Evolutionary conservation across 2,888 invertebrate genomes (phyloP).

Genomic region (Bombylius major): DNA sequence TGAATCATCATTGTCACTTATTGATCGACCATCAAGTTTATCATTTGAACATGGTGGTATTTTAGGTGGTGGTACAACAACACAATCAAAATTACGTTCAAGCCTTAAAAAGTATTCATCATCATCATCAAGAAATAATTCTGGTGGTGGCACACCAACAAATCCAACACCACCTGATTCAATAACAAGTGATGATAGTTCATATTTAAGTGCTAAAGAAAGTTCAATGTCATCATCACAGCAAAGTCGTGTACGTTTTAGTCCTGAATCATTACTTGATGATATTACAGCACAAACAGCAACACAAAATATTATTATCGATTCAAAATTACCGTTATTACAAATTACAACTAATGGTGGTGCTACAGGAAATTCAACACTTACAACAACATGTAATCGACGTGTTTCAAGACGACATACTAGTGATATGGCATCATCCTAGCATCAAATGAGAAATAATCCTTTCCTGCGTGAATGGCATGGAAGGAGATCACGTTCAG

Average conservation of each 20-base stretch:
- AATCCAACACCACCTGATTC: slow-evolving; percentile 80
- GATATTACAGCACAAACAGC: slow-evolving; percentile 20
- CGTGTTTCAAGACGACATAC: slow-evolving; percentile 24
- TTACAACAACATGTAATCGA: slow-evolving; percentile 8
- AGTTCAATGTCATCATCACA: slow-evolving; percentile 48
- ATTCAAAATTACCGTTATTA: slow-evolving; percentile 17
- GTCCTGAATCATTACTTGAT: slow-evolving; percentile 59
- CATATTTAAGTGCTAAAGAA: slow-evolving; percentile 76
- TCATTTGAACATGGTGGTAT: slow-evolving; percentile 46
- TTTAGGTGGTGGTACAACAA: slow-evolving; percentile 7
- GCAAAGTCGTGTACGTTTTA: slow-evolving; percentile 62
- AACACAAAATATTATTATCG: slow-evolving; percentile 21
- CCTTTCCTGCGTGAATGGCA: slow-evolving; percentile 28
- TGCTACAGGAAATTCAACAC: slow-evolving; percentile 9
- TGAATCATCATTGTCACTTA: slow-evolving; percentile 5
- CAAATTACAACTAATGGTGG: slow-evolving; percentile 6
- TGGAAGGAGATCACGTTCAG: slow-evolving; percentile 34
- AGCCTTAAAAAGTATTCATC: slow-evolving; percentile 62
- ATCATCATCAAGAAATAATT: slow-evolving; percentile 23
- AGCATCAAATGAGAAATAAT: slow-evolving; percentile 30
- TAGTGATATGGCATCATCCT: slow-evolving; percentile 27
- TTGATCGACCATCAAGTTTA: slow-evolving; percentile 31
- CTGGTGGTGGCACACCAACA: slow-evolving; percentile 54
- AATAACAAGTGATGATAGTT: slow-evolving; percentile 74
- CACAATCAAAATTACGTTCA: slow-evolving; percentile 46